Evolutionary conservation across 2,797 vertebrate genomes (phyloP), one percentile per base, ranked within the genome.

Genomic region (Eurystomus glaucurus): DNA sequence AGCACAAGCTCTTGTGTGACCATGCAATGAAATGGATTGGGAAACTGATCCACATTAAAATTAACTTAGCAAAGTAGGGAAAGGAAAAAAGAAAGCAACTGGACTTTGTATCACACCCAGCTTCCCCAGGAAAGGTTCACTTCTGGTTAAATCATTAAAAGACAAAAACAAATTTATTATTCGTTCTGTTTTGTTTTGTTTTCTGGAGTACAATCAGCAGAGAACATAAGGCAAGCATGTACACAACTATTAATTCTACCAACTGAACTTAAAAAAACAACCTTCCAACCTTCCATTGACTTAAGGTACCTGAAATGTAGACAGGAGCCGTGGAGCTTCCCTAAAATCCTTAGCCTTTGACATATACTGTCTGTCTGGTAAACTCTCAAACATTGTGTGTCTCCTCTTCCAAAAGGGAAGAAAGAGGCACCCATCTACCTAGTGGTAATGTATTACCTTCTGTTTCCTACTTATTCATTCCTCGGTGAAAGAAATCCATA

Each of bases 61-160:
- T 61, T 76, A 87, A 45, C 11, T 39, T 18, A 45, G 10, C 1
- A 71, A 85, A 77, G 15, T 6, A 65, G 8, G 9, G 10, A 43
- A 80, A 39, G 12, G 9, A 17, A 25, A 31, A 39, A 10, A n/a
- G 39, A 4, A 51, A 14, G 28, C 7, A 52, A 18, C 57, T 58
- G 14, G 21, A 35, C 35, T 22, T 22, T 14, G 9, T 33, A 31
- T 35, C 2, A 2, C 0, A 4, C 1, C 5, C 19, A 71, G 9
- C 17, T 90, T 88, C 43, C 54, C 22, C 39, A 93, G 25, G 5
- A 87, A 91, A 70, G 5, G 8, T 33, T 57, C 17, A 41, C 8
- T 52, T 86, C 37, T 35, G 13, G 43, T 58, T 70, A 81, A 89
- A 77, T 65, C 17, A 75, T 37, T 51, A 31, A 55, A 69, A 88